These are phyloP conservation scores for Tetrapedia diversipes DNA, from an alignment of 2,888 invertebrate species.

Conservation along the genomic window DNA sequence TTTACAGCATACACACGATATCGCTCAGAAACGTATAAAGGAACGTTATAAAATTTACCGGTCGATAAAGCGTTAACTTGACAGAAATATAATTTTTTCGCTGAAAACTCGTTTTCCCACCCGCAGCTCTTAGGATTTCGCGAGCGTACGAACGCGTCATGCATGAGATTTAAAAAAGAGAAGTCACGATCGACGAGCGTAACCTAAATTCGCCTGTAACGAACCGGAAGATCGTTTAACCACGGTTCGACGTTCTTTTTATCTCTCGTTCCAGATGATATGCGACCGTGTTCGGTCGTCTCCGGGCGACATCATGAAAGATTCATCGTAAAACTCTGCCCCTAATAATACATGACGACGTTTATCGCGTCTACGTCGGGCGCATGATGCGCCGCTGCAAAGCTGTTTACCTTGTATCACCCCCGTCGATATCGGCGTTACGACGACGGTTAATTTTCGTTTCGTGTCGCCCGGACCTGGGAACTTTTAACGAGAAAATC, in stretches of 20 bases:
- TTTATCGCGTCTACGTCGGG: conserved; percentile 29
- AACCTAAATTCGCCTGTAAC: background rate
- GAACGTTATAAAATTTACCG: too few species aligned
- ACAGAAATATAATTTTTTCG: too few species aligned
- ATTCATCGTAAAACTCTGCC: background rate
- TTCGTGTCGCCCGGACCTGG: conserved; percentile 4
- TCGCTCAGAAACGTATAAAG: too few species aligned
- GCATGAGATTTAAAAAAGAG: too few species aligned
- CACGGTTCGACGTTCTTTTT: background rate
- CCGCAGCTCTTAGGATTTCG: too few species aligned
- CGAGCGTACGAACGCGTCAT: too few species aligned
- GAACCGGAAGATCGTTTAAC: background rate
- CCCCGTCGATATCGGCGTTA: conserved; percentile 17
- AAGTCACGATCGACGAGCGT: background rate
- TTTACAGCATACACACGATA: too few species aligned
- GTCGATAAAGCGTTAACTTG: too few species aligned
- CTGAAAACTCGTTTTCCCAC: too few species aligned
- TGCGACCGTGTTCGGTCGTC: background rate
- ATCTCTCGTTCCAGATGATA: background rate
- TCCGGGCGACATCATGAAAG: background rate
- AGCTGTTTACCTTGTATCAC: conserved; percentile 26
- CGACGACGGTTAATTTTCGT: conserved; percentile 31
- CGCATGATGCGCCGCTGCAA: conserved; percentile 15
- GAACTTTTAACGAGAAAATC: conserved; percentile 46
- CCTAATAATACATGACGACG: conserved; percentile 26